These are phyloP conservation scores for Prolemur simus DNA, from an alignment of 2,113 vertebrate genomes.

Conservation along the genomic window DNA sequence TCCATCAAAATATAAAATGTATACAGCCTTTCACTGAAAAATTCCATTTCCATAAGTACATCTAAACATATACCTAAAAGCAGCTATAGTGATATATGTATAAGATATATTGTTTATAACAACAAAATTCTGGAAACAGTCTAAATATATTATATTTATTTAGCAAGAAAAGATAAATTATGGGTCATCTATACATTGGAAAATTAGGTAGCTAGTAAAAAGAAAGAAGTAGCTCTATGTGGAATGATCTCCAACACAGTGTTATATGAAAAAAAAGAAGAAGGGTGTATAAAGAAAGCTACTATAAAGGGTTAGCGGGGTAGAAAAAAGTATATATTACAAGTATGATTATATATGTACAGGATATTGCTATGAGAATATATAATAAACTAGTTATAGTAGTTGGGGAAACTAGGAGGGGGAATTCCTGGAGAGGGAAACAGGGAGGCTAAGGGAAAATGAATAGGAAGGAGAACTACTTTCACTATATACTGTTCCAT, in stretches of 20 bases:
- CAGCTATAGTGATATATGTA: not conserved
- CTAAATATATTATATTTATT: slow-evolving; percentile 15
- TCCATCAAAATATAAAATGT: not conserved
- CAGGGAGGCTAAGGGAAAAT: not conserved
- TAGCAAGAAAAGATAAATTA: not conserved
- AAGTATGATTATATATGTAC: not conserved
- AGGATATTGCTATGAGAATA: not conserved
- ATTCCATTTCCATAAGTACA: not conserved
- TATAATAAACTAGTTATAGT: too few species aligned
- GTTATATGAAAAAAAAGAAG: not conserved
- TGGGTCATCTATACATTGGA: not conserved
- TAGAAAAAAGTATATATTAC: not conserved
- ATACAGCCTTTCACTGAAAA: not conserved
- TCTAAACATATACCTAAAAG: not conserved
- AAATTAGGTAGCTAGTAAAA: not conserved
- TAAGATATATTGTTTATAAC: not conserved
- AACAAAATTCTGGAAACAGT: not conserved
- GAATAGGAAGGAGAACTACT: not conserved
- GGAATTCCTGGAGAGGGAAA: not conserved
- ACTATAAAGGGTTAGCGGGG: not conserved
- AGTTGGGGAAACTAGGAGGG: not conserved
- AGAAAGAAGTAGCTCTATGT: not conserved
- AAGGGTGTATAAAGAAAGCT: not conserved
- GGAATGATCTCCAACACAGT: not conserved
- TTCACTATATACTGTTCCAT: not conserved